Base-by-base conservation (phyloP, 1,140 invertebrate species). In the Battus philenor region DNA sequence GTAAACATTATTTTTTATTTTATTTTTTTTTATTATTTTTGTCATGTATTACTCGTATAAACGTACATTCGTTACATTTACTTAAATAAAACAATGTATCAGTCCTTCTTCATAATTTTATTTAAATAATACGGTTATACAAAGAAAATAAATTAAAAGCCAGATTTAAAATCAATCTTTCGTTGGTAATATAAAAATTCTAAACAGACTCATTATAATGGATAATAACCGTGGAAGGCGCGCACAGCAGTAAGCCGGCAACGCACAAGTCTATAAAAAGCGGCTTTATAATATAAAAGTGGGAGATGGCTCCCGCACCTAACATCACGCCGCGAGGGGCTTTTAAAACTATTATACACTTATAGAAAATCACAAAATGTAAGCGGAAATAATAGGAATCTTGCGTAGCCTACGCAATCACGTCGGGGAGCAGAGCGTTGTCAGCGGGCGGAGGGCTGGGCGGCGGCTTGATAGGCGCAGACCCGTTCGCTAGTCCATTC, bases 141-240 rank as follows among this genome's bases (percentile, higher is more conserved):
- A 81, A 83, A 79, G 72, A 73, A 72, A 83, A 84, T 84, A 84
- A 84, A 84, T 84, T 80, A 84, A 78, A 83, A 79, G 68, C 71
- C 74, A 68, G 64, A 77, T 77, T 83, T 80, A 59, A 74, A 75
- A 73, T 80, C 74, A 80, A 76, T 81, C 68, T 69, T 80, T 80
- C 76, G 80, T 81, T 74, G 74, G 76, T 81, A 84, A 84, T 84
- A 84, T 84, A 84, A 84, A 84, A 83, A 77, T 79, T 77, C 79
- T 79, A 82, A 82, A 78, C 73, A 74, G 73, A 75, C 74, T 79
- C 65, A 68, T 73, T 68, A 71, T 71, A 73, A 65, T 78, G 67
- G 59, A 76, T 73, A 75, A 68, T 66, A 66, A 66, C 51, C 43
- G 46, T 27, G 33, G 15, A 13, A 5, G 47, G 26, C 50, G 20